Evolutionary conservation across 2,113 vertebrate genomes (phyloP).

Genomic region (Pica pica): DNA sequence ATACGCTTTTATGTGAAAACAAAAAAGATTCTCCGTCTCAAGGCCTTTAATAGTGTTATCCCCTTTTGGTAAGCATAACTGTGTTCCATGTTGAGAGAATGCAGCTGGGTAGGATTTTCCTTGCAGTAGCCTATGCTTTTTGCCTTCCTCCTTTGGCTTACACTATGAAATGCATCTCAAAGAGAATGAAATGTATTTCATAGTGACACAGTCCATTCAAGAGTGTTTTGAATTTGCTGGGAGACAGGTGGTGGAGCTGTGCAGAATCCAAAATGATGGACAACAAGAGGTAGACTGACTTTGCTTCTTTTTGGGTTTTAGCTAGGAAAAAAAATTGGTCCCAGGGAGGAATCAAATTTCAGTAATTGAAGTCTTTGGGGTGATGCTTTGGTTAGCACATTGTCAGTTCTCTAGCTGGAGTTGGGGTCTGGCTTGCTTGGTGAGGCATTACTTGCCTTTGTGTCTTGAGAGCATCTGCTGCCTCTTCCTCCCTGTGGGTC

Average conservation of each 20-base stretch:
- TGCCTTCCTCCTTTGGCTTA: neutral
- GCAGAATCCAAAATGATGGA: neutral
- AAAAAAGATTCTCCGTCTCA: neutral
- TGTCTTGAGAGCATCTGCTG: neutral
- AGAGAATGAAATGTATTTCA: neutral
- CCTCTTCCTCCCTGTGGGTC: neutral
- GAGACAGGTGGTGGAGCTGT: neutral
- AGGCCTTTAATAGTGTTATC: neutral
- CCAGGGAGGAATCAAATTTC: neutral
- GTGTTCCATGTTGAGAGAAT: neutral
- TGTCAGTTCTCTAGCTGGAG: neutral
- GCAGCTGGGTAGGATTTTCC: neutral
- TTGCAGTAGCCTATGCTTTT: neutral
- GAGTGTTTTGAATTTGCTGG: neutral
- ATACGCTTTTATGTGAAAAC: neutral
- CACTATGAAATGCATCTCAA: neutral
- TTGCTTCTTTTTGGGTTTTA: neutral
- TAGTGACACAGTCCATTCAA: neutral
- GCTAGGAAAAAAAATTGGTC: neutral
- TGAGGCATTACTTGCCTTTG: neutral
- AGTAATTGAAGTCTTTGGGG: neutral
- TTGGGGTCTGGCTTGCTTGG: neutral
- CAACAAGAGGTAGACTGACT: neutral
- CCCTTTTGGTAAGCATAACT: neutral
- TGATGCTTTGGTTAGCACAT: rapidly evolving